Base-by-base conservation (phyloP, 2,888 invertebrate species). In the Zhuqinia jingwanae region DNA sequence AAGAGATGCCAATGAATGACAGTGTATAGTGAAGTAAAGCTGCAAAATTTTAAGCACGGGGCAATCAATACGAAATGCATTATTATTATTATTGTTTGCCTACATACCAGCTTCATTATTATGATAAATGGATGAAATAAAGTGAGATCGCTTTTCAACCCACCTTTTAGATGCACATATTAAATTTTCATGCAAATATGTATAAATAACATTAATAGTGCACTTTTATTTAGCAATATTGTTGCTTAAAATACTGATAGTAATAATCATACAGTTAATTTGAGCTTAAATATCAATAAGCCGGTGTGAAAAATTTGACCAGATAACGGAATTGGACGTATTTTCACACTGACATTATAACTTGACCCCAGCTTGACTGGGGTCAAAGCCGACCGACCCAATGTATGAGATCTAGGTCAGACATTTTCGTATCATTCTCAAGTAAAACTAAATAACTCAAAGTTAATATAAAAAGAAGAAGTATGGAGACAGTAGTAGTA, bases 401-500 rank as follows among this genome's bases (percentile, higher is more conserved):
- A 58, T 60, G 63, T 47, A 75, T 75, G 20, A 83, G 42, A 83
- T 63, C 22, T 83, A 53, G 82, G 82, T 63, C 82, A 83, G 27
- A 53, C 53, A 30, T 60, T 30, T 30, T 30, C 13, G 25, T 10
- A 27, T 60, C n/a, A 1, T 15, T 30, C 27, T 15, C 15, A 13
- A n/a, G 30, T n/a, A 22, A 60, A 20, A 5, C n/a, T n/a, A n/a
- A n/a, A n/a, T 17, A 60, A 60, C 22, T 58, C 56, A 60, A 60
- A 60, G 60, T 30, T 30, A 30, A 30, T n/a, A n/a, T n/a, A n/a
- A n/a, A n/a, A n/a, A n/a, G n/a, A n/a, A n/a, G n/a, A n/a, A n/a
- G n/a, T n/a, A n/a, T n/a, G n/a, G n/a, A n/a, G n/a, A n/a, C n/a
- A n/a, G n/a, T n/a, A n/a, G n/a, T n/a, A n/a, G n/a, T n/a, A n/a